Percentiles rank a stretch among this genome's conserved stretches.
phyloP scores from a whole-genome alignment of 2,113 vertebrate species.

The Crypturellus undulatus region DNA sequence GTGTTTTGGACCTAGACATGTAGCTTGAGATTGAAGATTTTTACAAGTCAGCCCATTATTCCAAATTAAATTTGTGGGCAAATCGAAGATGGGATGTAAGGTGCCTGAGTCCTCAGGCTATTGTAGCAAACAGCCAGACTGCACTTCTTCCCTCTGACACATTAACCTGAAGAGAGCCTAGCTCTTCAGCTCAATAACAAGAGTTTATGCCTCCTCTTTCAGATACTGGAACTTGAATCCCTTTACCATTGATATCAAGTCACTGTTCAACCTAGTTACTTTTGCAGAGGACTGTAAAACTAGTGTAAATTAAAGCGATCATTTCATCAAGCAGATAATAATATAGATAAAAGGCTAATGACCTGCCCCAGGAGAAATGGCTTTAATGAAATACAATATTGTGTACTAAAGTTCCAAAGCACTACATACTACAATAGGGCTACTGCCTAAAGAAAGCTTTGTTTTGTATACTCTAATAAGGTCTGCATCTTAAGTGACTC shows the following conservation, averaged over 20 bases:
- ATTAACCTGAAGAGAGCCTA: not conserved
- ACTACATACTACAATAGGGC: not conserved
- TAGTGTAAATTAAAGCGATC: not conserved
- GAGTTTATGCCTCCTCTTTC: not conserved
- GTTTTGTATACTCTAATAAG: not conserved
- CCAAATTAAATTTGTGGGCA: not conserved
- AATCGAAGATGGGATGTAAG: not conserved
- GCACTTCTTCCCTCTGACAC: not conserved
- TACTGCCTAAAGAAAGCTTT: not conserved
- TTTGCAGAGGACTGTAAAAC: not conserved
- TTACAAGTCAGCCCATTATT: not conserved
- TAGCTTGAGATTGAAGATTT: not conserved
- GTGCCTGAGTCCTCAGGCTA: not conserved
- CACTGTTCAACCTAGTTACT: not conserved
- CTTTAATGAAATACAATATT: not conserved
- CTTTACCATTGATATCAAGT: not conserved
- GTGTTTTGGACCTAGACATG: not conserved
- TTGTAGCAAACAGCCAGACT: not conserved
- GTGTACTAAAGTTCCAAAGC: not conserved
- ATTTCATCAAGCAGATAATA: not conserved
- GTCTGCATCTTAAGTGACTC: not conserved
- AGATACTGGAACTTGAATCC: fast-evolving
- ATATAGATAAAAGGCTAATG: not conserved
- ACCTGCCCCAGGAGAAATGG: not conserved
- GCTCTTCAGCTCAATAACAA: not conserved